phyloP scores from a whole-genome alignment of 2,888 invertebrate species.

The Gymnoscelis rufifasciata region DNA sequence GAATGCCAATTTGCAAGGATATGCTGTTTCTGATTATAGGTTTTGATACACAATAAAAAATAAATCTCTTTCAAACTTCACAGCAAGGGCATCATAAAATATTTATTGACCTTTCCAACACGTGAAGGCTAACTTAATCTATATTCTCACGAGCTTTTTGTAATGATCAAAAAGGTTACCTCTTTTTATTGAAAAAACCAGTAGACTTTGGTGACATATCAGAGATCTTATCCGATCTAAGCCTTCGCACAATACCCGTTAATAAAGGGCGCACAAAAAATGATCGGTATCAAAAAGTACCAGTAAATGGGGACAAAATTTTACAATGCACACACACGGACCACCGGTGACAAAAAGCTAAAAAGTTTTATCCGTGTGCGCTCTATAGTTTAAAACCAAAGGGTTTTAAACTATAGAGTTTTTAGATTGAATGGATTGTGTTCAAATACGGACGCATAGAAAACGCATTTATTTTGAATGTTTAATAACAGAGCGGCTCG shows the following conservation, averaged over 20 bases:
- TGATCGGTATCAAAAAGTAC: constrained; percentile 73
- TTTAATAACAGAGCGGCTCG: constrained; percentile 73
- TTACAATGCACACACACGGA: constrained; percentile 54
- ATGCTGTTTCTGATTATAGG: constrained; percentile 29
- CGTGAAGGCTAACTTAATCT: constrained; percentile 20
- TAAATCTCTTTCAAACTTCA: not conserved
- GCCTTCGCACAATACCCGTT: constrained; percentile 70
- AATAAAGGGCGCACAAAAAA: constrained; percentile 74
- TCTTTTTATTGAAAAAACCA: constrained; percentile 61
- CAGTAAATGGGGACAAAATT: constrained; percentile 68
- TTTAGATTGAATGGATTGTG: constrained; percentile 56
- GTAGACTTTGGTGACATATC: constrained; percentile 71
- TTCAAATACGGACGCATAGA: constrained; percentile 59
- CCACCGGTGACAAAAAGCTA: constrained; percentile 59
- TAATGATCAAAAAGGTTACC: constrained; percentile 62
- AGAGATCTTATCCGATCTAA: constrained; percentile 74
- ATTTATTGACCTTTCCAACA: constrained; percentile 31
- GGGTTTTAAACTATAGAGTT: constrained; percentile 64
- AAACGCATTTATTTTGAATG: constrained; percentile 68
- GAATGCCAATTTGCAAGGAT: constrained; percentile 43
- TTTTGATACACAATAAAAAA: not conserved
- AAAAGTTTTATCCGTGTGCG: constrained; percentile 49
- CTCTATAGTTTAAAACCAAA: too few relatives aligned
- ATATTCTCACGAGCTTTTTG: constrained; percentile 57
- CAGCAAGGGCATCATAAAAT: not conserved